Evolutionary conservation across 2,113 vertebrate species (phyloP).

Genomic region (Tenebrosternarchus preto): DNA sequence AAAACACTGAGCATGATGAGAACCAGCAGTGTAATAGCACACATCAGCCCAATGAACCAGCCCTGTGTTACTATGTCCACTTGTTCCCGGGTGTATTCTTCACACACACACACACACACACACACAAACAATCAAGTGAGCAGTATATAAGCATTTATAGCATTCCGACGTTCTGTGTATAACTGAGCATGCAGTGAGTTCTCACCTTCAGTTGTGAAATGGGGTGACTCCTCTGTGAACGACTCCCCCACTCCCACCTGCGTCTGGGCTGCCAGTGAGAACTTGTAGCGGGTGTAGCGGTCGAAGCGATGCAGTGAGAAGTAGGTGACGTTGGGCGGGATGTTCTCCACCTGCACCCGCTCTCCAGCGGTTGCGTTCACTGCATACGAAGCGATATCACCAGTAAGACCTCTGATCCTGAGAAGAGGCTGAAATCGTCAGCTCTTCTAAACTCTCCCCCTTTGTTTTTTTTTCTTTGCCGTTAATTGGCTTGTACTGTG

Average conservation of each 20-base stretch:
- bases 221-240: slow-evolving; percentile 82
- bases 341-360: slow-evolving; percentile 76
- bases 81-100: slow-evolving; percentile 87
- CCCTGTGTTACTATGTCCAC: slow-evolving; percentile 94
- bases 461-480: no score
- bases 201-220: slow-evolving; percentile 89
- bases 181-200: not conserved
- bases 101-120: slow-evolving; percentile 17
- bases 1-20: slow-evolving; percentile 94
- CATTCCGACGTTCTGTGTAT: not conserved
- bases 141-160: not conserved
- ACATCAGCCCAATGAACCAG: slow-evolving; percentile 99
- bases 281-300: slow-evolving; percentile 90
- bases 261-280: slow-evolving; percentile 84
- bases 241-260: slow-evolving; percentile 83
- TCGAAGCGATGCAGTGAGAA: slow-evolving; percentile 86
- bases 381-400: slow-evolving; percentile 61
- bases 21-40: slow-evolving; percentile 93
- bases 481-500: not conserved
- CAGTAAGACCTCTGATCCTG: not conserved
- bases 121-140: not conserved
- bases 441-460: no score
- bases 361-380: slow-evolving; percentile 86
- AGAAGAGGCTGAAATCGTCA: not conserved
- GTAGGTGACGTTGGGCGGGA: slow-evolving; percentile 86